Percentiles rank a stretch among this genome's conserved stretches.
Evolutionary conservation across 64 coral and sea anemone genomes (phyloP).

Genomic region (Cladopsammia gracilis): DNA sequence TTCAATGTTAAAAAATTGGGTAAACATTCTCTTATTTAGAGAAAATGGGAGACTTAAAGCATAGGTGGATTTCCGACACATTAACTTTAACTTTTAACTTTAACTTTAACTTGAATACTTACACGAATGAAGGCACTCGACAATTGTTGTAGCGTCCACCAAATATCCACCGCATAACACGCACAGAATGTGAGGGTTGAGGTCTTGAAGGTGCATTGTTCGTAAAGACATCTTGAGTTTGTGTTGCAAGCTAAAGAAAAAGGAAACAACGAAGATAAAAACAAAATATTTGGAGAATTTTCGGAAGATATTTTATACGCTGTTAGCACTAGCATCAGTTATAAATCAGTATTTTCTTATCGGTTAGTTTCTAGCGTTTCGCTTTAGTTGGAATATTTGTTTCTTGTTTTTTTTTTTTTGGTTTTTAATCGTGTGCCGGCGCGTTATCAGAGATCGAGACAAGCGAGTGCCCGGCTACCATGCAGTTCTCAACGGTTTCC

Average conservation of each 20-base stretch:
- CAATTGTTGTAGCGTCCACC: slow-evolving; percentile 71
- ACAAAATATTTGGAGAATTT: neutral
- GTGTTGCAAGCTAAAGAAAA: neutral
- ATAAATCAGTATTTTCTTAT: too few species aligned
- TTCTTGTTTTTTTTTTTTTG: too few species aligned
- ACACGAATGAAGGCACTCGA: slow-evolving; percentile 74
- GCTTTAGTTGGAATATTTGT: too few species aligned
- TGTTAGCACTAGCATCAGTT: neutral
- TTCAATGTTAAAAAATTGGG: too few species aligned
- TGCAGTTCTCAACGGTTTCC: too few species aligned
- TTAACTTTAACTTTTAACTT: too few species aligned
- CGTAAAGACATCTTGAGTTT: slow-evolving; percentile 49
- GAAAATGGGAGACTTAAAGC: neutral
- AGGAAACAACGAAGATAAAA: neutral
- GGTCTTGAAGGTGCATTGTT: slow-evolving; percentile 55
- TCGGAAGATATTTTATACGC: neutral
- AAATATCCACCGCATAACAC: slow-evolving; percentile 77
- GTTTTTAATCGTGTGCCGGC: too few species aligned
- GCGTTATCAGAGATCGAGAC: too few species aligned
- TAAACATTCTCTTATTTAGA: too few species aligned
- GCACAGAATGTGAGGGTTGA: slow-evolving; percentile 78
- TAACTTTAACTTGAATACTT: slow-evolving; percentile 55
- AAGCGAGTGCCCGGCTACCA: too few species aligned
- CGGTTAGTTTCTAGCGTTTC: too few species aligned
- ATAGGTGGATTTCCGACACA: too few species aligned